Evolutionary conservation across 2,113 vertebrate genomes (phyloP).

Genomic region (Macquaria ambigua): DNA sequence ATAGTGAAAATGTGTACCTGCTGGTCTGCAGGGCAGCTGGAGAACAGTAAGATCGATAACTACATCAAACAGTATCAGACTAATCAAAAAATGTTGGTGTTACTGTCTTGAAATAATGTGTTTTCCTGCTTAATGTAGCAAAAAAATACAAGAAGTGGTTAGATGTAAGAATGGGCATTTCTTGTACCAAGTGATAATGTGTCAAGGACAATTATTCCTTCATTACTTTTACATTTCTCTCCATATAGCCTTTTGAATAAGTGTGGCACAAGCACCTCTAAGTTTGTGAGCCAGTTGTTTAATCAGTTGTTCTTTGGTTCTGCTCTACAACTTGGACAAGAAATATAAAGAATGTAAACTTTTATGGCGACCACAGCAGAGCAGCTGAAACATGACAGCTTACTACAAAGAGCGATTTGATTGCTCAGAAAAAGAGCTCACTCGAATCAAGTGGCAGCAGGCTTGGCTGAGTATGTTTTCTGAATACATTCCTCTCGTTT

Average conservation of each 20-base stretch:
- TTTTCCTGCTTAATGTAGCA: background rate
- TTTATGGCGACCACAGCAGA: conserved; percentile 6
- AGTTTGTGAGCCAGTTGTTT: background rate
- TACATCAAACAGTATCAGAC: background rate
- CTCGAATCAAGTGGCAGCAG: background rate
- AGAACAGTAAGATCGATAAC: background rate
- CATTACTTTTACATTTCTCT: background rate
- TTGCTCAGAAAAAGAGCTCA: conserved; percentile 6
- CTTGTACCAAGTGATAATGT: background rate
- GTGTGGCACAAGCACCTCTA: background rate
- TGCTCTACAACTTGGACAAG: conserved; percentile 11
- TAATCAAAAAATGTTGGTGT: background rate
- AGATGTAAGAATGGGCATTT: background rate
- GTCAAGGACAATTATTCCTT: background rate
- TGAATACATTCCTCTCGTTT: conserved; percentile 11
- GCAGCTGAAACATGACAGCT: background rate
- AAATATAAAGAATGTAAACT: conserved; percentile 13
- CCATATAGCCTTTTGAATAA: background rate
- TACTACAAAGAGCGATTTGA: conserved; percentile 12
- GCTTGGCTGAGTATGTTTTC: conserved; percentile 10
- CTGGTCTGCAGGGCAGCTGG: no score
- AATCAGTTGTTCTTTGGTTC: conserved; percentile 7
- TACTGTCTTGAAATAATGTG: no score
- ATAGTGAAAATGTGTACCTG: background rate
- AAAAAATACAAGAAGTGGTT: background rate